Conservation (phyloP, 64 coral and sea anemone genomes). For the Porites australiensis region DNA sequence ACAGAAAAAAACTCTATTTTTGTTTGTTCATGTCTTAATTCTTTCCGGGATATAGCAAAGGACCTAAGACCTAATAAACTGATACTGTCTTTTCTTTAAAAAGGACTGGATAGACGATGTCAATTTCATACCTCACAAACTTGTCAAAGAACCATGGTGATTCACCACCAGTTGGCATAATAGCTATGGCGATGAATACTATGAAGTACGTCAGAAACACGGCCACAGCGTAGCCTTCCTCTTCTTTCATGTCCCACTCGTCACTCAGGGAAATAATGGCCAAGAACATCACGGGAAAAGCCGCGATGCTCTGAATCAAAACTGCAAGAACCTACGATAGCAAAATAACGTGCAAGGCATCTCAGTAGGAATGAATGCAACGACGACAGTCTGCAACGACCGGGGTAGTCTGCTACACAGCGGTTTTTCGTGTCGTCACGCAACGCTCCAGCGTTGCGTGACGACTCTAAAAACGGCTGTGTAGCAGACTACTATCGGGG, state of each 20-base stretch:
- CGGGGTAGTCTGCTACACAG: too few species aligned
- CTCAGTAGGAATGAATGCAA: too few species aligned
- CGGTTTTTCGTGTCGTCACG: too few species aligned
- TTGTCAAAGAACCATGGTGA: conserved; percentile 47
- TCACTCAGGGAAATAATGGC: conserved; percentile 51
- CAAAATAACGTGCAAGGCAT: background rate
- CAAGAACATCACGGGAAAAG: conserved; percentile 77
- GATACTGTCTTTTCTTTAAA: too few species aligned
- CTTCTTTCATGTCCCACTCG: conserved; percentile 18
- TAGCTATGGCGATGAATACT: conserved; percentile 68
- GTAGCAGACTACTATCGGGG: too few species aligned
- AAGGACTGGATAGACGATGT: background rate
- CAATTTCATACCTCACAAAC: conserved; percentile 73
- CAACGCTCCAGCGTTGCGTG: too few species aligned
- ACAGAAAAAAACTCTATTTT: too few species aligned
- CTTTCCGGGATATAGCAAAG: too few species aligned
- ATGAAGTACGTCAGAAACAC: conserved; percentile 67
- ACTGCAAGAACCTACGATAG: conserved; percentile 57
- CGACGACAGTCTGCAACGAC: too few species aligned
- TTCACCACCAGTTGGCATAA: conserved; percentile 74
- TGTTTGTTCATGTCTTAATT: too few species aligned
- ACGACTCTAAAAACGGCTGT: too few species aligned
- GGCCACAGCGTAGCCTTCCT: conserved; percentile 54
- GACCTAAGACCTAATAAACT: too few species aligned
- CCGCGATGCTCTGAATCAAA: conserved; percentile 81